Percentiles rank a stretch among this genome's conserved stretches.
Conservation (phyloP, 2,888 invertebrate species). For the Rambutsinella grinnellia region DNA sequence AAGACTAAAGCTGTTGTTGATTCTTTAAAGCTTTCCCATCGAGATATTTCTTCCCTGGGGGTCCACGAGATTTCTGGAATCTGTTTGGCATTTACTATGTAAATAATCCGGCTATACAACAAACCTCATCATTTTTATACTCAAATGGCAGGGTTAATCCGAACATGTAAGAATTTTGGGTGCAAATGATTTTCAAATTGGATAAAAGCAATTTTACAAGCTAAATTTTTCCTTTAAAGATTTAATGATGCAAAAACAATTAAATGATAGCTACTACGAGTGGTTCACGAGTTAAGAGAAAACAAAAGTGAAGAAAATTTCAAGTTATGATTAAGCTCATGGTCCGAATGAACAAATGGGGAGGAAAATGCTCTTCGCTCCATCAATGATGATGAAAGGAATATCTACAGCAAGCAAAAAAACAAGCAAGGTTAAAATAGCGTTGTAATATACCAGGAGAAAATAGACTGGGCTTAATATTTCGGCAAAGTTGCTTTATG, state of each 20-base stretch:
- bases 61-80: neutral
- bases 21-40: constrained; percentile 13
- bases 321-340: constrained; percentile 9
- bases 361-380: constrained; percentile 41
- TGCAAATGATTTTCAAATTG: neutral
- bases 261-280: neutral
- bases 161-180: neutral
- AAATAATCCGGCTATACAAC: neutral
- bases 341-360: constrained; percentile 15
- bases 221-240: neutral
- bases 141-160: neutral
- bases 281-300: neutral
- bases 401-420: neutral
- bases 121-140: neutral
- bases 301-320: neutral
- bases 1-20: constrained; percentile 16
- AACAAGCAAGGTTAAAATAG: neutral
- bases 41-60: constrained; percentile 21
- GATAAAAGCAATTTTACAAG: neutral
- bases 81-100: neutral
- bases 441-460: neutral
- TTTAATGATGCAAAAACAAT: neutral
- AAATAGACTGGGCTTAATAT: neutral
- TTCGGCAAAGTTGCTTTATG: neutral
- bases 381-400: constrained; percentile 45